Percentiles rank a stretch among this genome's conserved stretches.
These are phyloP conservation scores for Balanococcus diminutus DNA, from an alignment of 2,888 invertebrate genomes.

Conservation along the genomic window DNA sequence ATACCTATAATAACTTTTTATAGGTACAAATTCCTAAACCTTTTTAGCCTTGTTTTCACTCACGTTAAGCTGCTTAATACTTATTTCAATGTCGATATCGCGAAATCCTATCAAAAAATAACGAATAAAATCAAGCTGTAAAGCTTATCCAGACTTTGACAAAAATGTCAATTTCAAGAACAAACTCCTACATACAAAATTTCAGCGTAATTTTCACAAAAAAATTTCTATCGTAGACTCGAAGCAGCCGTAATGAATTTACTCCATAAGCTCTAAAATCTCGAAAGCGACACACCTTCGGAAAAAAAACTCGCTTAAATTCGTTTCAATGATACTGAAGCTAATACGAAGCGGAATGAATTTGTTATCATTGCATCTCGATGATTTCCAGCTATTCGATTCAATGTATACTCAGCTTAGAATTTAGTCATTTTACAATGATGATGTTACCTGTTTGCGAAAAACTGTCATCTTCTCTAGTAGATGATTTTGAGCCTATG, in stretches of 20 bases:
- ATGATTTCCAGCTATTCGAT: background rate
- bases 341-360: slow-evolving; percentile 13
- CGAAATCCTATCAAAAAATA: background rate
- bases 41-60: background rate
- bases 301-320: background rate
- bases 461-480: slow-evolving; percentile 44
- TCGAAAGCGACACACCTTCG: slow-evolving; percentile 15
- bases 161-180: background rate
- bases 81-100: background rate
- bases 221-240: background rate
- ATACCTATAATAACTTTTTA: too few relatives aligned
- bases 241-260: slow-evolving; percentile 1
- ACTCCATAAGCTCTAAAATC: slow-evolving; percentile 1
- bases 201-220: background rate
- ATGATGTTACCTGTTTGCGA: slow-evolving; percentile 46
- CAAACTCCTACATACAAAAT: background rate
- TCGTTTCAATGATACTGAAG: background rate
- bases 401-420: background rate
- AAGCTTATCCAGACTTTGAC: background rate
- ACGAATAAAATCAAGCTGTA: background rate
- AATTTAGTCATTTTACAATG: background rate
- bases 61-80: background rate
- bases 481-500: slow-evolving; percentile 36
- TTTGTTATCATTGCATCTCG: background rate
- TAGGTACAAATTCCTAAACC: too few relatives aligned